Evolutionary conservation across 2,113 vertebrate genomes (phyloP), one percentile per base, ranked within the genome.

Genomic region (Hydrolagus affinis): DNA sequence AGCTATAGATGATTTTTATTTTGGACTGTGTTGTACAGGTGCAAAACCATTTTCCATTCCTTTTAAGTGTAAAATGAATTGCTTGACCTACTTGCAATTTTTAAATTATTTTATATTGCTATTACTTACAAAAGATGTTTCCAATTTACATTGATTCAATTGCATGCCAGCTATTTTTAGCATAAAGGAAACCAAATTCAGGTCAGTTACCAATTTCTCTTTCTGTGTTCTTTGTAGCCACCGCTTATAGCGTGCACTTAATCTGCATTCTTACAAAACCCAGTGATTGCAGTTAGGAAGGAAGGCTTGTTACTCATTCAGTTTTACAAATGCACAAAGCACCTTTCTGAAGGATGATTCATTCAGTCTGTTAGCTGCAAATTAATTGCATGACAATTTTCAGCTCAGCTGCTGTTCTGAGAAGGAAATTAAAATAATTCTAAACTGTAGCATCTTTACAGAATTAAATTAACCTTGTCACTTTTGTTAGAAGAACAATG

Each of bases 151-250:
- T 23, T 60, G 56, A 25, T 8, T 60, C n/a, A 78, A 78, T 12
- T 60, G 73, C 21, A 57, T 32, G 72, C 44, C 32, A 56, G 32
- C 32, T 75, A 57, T 57, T 78, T 21, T 23, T 60, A 14, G 57
- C n/a, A 59, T 78, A 60, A 10, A 78, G 75, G 75, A 78, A 78
- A 78, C n/a, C 75, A 78, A 78, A 78, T 78, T 77, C 25, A 60
- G 75, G 56, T 23, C 32, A 25, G 1, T 78, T 78, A 77, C n/a
- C 6, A 78, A 23, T n/a, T 78, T 78, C 75, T 78, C 21, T 60
- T 21, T 4, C 6, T 72, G 17, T 74, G 32, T 75, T 75, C 12
- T 25, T 25, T 60, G 56, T 57, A 30, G 56, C 30, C 56, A 15
- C 32, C 56, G 32, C 32, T 56, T 9, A 21, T 75, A 44, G 12